Evolutionary conservation across 2,888 invertebrate genomes (phyloP), one percentile per base, ranked within the genome.

Genomic region (Eledona agricola): DNA sequence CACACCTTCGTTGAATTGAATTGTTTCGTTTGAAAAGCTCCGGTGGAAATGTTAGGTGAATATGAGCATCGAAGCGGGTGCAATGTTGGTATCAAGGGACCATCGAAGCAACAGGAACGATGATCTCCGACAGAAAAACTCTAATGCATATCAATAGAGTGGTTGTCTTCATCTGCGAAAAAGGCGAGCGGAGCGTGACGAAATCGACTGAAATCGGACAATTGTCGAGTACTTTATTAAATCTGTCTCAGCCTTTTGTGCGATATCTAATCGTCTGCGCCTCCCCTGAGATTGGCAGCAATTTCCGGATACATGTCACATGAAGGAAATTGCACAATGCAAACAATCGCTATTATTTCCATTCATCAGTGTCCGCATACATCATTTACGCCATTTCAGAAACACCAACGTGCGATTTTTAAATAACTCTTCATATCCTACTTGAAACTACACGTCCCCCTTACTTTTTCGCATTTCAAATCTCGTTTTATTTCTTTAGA

Each of bases 261-360:
- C 66, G 72, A 73, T 72, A 73, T 74, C 74, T 73, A 74, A 73
- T 73, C 72, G 74, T 63, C 66, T 64, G 66, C 60, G 65, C 67
- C 71, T 70, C 72, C 74, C 72, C 61, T 61, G 72, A 72, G 74
- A 75, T 74, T 75, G 76, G 75, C 77, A 74, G 75, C 76, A 77
- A 77, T 77, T 76, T 77, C 77, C 77, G 73, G 73, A 72, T 72
- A 75, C 76, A 75, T 71, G 75, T 76, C 75, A 75, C 69, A 68
- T 66, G 63, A 66, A 72, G 74, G 73, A 74, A 74, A 75, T 75
- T 74, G 74, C 72, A 69, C 73, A 72, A 69, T 72, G 72, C 74
- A 74, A 74, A 74, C 73, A 73, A 67, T 72, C 68, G 64, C 69
- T 65, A 70, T 72, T 73, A 71, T 70, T 66, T 62, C 64, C 69